Percentiles rank a stretch among this genome's conserved stretches.
Conservation (phyloP, 2,888 invertebrate species). For the Tryphoninae sp. region DNA sequence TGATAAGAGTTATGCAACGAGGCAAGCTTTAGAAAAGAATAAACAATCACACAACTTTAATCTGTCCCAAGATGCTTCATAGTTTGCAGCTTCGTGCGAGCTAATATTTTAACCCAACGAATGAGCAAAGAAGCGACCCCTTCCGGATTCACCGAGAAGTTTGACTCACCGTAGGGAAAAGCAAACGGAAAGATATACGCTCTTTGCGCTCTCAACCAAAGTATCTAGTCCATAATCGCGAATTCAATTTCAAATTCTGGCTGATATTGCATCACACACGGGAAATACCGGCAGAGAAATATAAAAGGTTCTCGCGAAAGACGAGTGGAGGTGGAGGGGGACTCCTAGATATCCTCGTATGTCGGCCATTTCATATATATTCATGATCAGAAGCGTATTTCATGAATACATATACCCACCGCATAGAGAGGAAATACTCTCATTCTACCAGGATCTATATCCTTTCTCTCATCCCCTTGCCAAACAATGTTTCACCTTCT, state of each 20-base stretch:
- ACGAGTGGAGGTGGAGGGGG: background rate
- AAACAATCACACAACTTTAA: background rate
- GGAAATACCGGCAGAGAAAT: conserved; percentile 27
- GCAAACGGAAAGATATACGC: conserved; percentile 1
- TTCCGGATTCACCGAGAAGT: background rate
- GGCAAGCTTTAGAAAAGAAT: background rate
- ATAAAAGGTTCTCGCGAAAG: conserved; percentile 29
- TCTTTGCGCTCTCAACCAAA: background rate
- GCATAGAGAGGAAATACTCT: conserved; percentile 41
- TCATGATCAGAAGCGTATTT: conserved; percentile 59
- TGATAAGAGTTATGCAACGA: too few species aligned
- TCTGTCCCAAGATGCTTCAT: background rate
- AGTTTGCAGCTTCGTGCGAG: background rate
- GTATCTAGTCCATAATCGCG: background rate
- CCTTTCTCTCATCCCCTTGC: conserved; percentile 29
- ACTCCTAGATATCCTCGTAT: conserved; percentile 34
- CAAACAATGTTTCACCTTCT: conserved; percentile 44
- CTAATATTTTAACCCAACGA: background rate
- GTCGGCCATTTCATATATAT: conserved; percentile 57
- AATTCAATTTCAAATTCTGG: conserved; percentile 49
- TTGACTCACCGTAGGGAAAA: background rate
- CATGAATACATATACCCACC: conserved; percentile 46
- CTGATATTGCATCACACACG: conserved; percentile 38
- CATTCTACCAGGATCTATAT: conserved; percentile 14
- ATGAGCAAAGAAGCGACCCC: background rate